Base-by-base conservation (phyloP, 2,797 vertebrate genomes). In the Chaunax sp. region DNA sequence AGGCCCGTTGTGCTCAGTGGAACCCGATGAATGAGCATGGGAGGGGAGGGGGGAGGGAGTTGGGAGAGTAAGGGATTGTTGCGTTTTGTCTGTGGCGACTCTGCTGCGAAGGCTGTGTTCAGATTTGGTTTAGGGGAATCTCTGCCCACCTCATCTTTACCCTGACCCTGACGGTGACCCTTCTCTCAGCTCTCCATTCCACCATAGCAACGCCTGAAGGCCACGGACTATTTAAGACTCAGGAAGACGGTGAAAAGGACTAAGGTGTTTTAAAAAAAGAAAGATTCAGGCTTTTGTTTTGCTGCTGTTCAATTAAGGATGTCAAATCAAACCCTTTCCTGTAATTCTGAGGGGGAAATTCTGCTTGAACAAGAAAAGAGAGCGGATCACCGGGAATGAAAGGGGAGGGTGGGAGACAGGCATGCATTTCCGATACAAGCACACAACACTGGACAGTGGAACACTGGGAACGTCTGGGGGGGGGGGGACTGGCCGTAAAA, bases 151-250 rank as follows among this genome's bases (percentile, higher is more conserved):
- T 86, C 81, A 72, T 89, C 80, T 87, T 81, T 81, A 81, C 78
- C 64, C 78, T 91, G 90, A 92, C 92, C 91, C 84, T 70, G 74
- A 44, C 70, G 68, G 64, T 87, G 89, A 91, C 87, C 89, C 73
- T 77, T 62, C 69, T 84, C 82, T 80, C 72, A 64, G 69, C 88
- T 87, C 75, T 86, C 73, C 62, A 44, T 61, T 76, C 65, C 80
- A 88, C 78, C 88, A 82, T 66, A 61, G 76, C 70, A 75, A 82
- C 58, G 90, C 87, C 89, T 55, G 53, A 75, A 83, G 87, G 89
- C 79, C 45, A 33, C 22, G 3, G 72, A 54, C 69, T 38, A 19
- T 78, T 85, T 81, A 69, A 82, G 57, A 79, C 74, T 84, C 70
- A 49, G 22, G 46, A 57, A 77, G 85, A 85, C 72, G 69, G 12